Conservation (phyloP, 2,888 invertebrate species). For the Drosophila birchii region DNA sequence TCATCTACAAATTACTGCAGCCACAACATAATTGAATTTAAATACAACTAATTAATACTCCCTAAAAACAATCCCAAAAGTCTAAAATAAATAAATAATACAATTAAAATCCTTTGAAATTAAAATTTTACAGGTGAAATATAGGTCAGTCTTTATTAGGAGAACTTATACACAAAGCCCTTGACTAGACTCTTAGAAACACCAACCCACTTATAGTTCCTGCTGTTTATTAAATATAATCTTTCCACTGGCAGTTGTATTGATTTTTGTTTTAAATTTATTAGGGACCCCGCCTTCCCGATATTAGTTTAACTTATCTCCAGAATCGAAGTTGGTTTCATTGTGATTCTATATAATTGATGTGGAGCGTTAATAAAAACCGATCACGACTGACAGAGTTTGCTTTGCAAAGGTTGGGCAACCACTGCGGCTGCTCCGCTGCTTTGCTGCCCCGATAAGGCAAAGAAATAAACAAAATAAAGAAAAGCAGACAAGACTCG, state of each 20-base stretch:
- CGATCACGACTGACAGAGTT: slow-evolving; percentile 61
- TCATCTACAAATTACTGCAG: too few species aligned
- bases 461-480: slow-evolving; percentile 3
- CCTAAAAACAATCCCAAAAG: not conserved
- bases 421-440: slow-evolving; percentile 13
- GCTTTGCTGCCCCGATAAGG: slow-evolving; percentile 31
- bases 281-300: not conserved
- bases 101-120: not conserved
- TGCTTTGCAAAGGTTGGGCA: slow-evolving; percentile 47
- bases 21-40: not conserved
- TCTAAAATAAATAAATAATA: too few species aligned
- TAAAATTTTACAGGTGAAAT: not conserved
- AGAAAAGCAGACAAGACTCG: slow-evolving; percentile 12
- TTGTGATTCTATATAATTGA: slow-evolving; percentile 23
- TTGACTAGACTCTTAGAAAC: not conserved
- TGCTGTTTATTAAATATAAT: slow-evolving; percentile 1
- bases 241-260: slow-evolving; percentile 17
- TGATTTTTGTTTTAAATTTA: slow-evolving; percentile 7
- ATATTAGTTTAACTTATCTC: slow-evolving; percentile 14
- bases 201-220: not conserved
- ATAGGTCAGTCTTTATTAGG: not conserved
- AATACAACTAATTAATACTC: not conserved
- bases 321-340: slow-evolving; percentile 16
- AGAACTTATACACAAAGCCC: not conserved
- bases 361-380: slow-evolving; percentile 54